phyloP scores from a whole-genome alignment of 2,888 invertebrate genomes.

The Alloplasta piceator region DNA sequence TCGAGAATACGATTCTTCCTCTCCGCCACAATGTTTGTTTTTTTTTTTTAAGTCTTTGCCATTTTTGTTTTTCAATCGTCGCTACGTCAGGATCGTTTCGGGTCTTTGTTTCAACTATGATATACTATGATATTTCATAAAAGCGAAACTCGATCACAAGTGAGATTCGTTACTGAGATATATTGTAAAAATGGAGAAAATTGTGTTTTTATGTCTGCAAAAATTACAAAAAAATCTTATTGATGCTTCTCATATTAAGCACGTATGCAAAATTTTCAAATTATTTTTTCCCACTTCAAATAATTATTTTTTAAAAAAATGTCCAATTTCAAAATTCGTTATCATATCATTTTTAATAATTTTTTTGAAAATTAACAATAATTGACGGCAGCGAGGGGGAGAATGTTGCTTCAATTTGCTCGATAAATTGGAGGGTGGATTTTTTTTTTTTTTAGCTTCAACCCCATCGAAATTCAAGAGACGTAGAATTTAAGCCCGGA shows the following conservation, averaged over 20 bases:
- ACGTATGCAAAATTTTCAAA: too few relatives aligned
- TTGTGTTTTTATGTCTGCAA: too few relatives aligned
- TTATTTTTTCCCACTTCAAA: not conserved
- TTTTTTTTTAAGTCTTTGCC: not conserved
- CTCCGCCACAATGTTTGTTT: not conserved
- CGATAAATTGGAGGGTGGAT: not conserved
- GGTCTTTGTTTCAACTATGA: not conserved
- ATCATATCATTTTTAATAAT: not conserved
- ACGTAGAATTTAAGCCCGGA: slow-evolving; percentile 3
- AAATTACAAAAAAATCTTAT: too few relatives aligned
- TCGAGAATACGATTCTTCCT: slow-evolving; percentile 38
- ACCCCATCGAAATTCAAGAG: slow-evolving; percentile 12
- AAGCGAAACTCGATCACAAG: not conserved
- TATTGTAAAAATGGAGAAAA: slow-evolving; percentile 21
- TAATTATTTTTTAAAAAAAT: not conserved
- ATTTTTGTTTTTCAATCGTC: not conserved
- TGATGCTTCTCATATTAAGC: too few relatives aligned
- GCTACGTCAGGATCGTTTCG: slow-evolving; percentile 5
- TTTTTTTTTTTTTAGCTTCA: not conserved
- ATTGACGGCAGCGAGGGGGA: slow-evolving; percentile 55
- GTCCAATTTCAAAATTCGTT: not conserved
- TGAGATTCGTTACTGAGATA: not conserved
- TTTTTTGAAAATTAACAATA: slow-evolving; percentile 52
- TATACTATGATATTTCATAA: slow-evolving; percentile 1
- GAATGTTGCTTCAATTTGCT: slow-evolving; percentile 27